Base-by-base conservation (phyloP, 2,113 vertebrate species). In the Tupaia chinensis region DNA sequence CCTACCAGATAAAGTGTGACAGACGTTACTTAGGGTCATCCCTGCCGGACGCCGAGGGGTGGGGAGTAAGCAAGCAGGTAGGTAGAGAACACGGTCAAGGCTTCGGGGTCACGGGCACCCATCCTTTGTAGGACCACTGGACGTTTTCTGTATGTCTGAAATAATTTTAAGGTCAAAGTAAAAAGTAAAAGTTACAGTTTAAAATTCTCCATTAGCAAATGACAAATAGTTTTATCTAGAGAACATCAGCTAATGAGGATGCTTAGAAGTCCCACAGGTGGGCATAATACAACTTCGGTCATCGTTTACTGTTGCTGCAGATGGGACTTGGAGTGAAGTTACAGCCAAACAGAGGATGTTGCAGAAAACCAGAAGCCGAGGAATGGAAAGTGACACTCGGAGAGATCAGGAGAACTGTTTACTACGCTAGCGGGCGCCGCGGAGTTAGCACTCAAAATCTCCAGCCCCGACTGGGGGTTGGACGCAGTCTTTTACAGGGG, bases 281-380 rank as follows among this genome's bases (percentile, higher is more conserved):
- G 82, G 14, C 6, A 72, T 1, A 69, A 7, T 15, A 86, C 53
- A 87, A 73, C 3, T 80, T 93, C 77, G 89, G 78, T 73, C 4
- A 19, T 93, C 53, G 84, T 13, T 92, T 78, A 95, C 9, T 10
- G 80, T 94, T 87, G 13, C 29, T n/a, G 27, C 58, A 83, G 97
- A 93, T 61, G 29, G 22, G 14, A 95, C 78, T 70, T 19, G 61
- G 68, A 93, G 34, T 91, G 60, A 96, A 91, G 12, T 82, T 94
- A 65, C 4, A 87, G 22, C 83, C 88, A 91, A 96, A 94, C 69
- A 94, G n/a, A 93, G n/a, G 96, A 96, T 44, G 44, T 44, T 44
- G 44, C 44, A 44, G 44, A 44, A 44, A 44, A 44, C 44, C 44
- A 44, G 44, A 44, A 3, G 44, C 44, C 44, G 44, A 44, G 44